Evolutionary conservation across 2,113 vertebrate genomes (phyloP), one percentile per base, ranked within the genome.

Genomic region (Todiramphus chloris): DNA sequence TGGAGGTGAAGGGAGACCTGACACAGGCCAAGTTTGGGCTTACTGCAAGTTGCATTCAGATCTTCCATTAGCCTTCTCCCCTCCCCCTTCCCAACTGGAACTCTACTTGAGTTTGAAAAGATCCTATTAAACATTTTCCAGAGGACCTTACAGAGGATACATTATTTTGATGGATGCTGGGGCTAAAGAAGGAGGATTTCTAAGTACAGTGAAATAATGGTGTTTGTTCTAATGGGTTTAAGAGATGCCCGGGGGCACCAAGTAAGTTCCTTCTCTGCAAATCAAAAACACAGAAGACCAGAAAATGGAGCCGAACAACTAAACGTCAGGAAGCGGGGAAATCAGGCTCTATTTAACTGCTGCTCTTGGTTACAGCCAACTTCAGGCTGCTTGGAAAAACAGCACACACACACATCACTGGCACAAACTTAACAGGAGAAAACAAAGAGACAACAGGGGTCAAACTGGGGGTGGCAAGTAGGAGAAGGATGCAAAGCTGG

Each of bases 371-470:
- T 97, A 97, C 87, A 30, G 97, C 97, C 96, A 98, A 97, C 97
- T 97, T 97, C 96, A 94, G 60, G 58, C 97, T 95, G 93, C 95
- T 96, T 97, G 97, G 93, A 97, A 93, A 97, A 98, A 97, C 97
- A 97, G 95, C 90, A 96, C 96, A 97, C 95, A 97, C 96, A 98
- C 95, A 94, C 96, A 98, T 93, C 94, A 93, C 95, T 97, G 96
- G 97, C 97, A 98, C 95, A 96, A 96, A 97, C 89, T 97, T 98
- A 97, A 97, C 96, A 95, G 93, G 95, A 87, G 96, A 95, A 97
- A 98, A 98, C 97, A 98, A 98, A 98, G 97, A 96, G 95, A 97
- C 97, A 95, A 97, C 96, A 97, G 97, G 96, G 97, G 96, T 98
- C 97, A 97, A 97, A 97, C 95, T 95, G 90, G 93, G 96, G 97